Conservation (phyloP, 2,888 invertebrate genomes). For the Drosophila hamatofila region DNA sequence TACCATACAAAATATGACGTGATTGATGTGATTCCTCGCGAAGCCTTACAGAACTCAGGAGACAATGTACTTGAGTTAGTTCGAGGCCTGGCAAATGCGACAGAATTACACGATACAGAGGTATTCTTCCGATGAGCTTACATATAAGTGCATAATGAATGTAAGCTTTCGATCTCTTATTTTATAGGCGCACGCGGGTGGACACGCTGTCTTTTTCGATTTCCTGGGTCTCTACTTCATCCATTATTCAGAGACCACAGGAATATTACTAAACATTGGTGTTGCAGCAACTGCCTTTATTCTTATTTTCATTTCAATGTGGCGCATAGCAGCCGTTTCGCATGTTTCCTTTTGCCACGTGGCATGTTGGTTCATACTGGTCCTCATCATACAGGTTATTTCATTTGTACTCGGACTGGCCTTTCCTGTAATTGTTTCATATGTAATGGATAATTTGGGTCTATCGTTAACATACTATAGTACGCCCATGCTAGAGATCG, state of each 20-base stretch:
- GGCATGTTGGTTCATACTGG: slow-evolving; percentile 54
- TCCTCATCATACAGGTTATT: slow-evolving; percentile 42
- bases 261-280: slow-evolving; percentile 83
- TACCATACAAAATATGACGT: slow-evolving; percentile 91
- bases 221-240: slow-evolving; percentile 89
- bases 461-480: slow-evolving; percentile 87
- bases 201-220: slow-evolving; percentile 89
- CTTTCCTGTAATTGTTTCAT: slow-evolving; percentile 81
- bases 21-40: slow-evolving; percentile 87
- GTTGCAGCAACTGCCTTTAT: slow-evolving; percentile 82
- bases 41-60: slow-evolving; percentile 90
- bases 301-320: slow-evolving; percentile 70
- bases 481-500: slow-evolving; percentile 86
- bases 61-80: slow-evolving; percentile 89
- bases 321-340: slow-evolving; percentile 70
- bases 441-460: slow-evolving; percentile 82
- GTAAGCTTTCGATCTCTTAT: too few species aligned
- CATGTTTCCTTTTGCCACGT: slow-evolving; percentile 30
- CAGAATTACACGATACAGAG: slow-evolving; percentile 71
- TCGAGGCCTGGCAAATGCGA: slow-evolving; percentile 85
- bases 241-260: slow-evolving; percentile 86
- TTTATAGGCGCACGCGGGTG: slow-evolving; percentile 82
- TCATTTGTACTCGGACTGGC: slow-evolving; percentile 79
- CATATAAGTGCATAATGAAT: too few species aligned
- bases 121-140: slow-evolving; percentile 11